Base-by-base conservation (phyloP, 2,888 invertebrate species). In the Hydropsyche betteni region DNA sequence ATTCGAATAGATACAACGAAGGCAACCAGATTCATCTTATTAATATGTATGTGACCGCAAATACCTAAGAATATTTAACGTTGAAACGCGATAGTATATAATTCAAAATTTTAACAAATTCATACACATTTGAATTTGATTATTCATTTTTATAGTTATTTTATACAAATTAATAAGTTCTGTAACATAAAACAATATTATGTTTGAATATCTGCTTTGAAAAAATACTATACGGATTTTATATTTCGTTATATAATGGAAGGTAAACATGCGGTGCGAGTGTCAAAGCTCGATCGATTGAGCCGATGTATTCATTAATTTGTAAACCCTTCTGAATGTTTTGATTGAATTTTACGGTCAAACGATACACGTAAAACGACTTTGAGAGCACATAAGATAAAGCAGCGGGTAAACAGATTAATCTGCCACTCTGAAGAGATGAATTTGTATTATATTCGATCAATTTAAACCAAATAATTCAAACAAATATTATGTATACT, bases 1-100 rank as follows among this genome's bases (percentile, higher is more conserved):
- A 50, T 73, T 61, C 36, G 58, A 64, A 73, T 33, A 38, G 73
- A 72, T 73, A 61, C 50, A 72, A 71, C 52, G 51, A 72, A 72
- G 53, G 72, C 58, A 72, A 73, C 73, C 51, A 24, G 51, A 44
- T 73, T 73, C 34, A 44, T 16, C 55, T 73, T 61, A 73, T 73
- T 61, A 73, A 73, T 73, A 73, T 73, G 73, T 44, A 73, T 61
- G 64, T 38, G 38, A 16, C 12, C 51, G n/a, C 51, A n/a, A 2
- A 51, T n/a, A 51, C 51, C 10, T 51, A 51, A 12, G n/a, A 51
- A 51, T 12, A 2, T n/a, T 24, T 24, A 24, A 24, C 24, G 24
- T 24, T 24, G n/a, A 51, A 51, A 12, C 51, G 51, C 51, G 51
- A 12, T 51, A 1, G 8, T n/a, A 12, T 51, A 8, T 51, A 51